Base-by-base conservation (phyloP, 2,888 invertebrate genomes). In the Hypomecis punctinalis region DNA sequence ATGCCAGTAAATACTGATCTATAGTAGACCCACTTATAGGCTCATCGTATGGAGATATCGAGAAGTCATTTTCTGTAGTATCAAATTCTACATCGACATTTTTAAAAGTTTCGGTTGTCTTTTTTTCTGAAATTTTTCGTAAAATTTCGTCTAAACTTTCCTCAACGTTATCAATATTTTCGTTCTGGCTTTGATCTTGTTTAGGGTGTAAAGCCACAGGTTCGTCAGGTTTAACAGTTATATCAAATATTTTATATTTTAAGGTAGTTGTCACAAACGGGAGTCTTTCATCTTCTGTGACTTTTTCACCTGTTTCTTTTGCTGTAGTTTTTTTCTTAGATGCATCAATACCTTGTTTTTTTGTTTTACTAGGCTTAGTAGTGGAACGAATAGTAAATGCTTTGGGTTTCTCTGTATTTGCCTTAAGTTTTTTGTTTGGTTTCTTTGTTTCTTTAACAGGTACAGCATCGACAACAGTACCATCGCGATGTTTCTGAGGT, bases 1-100 rank as follows among this genome's bases (percentile, higher is more conserved):
- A 36, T 46, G 37, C 35, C 23, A 56, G 46, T n/a, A 64, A 33
- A 42, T 56, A 64, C 36, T 56, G 4, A 39, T 64, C 60, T 23
- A 23, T 23, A 36, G 51, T 33, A 7, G 53, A 47, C 9, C 7
- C 9, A 39, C 5, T 9, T 8, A 11, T 51, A 8, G 33, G 7
- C 1, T 10, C 2, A 33, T 40, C 33, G 7, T 4, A 23, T 9
- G 40, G 10, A 6, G 40, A 33, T 33, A 3, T 39, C 3, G 8
- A 9, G 40, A 40, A 2, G 5, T 13, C 2, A 23, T 23, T 40
- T 33, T 52, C 23, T 40, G 52, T 33, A 33, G 2, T n/a, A 10
- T 23, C 40, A 6, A 52, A 4, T 40, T 23, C 6, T 7, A 42
- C 9, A n/a, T 51, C 51, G 23, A 9, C 23, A 11, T 52, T 40